Base-by-base conservation (phyloP, 2,888 invertebrate species). In the Fissipunctia ypsillon region DNA sequence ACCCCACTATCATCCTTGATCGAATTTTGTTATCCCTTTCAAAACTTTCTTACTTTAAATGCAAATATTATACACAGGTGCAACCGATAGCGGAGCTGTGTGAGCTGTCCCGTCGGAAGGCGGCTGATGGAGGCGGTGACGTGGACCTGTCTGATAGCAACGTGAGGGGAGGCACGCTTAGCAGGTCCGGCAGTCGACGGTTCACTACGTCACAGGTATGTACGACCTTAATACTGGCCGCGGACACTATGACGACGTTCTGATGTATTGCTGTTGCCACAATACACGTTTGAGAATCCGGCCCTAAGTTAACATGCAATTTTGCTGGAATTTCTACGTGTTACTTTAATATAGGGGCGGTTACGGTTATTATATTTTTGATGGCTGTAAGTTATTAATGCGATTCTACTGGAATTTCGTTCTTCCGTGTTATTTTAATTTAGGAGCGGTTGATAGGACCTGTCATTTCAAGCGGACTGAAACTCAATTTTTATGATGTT, bases 41-140 rank as follows among this genome's bases (percentile, higher is more conserved):
- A n/a, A 65, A 73, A 54, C 31, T 59, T 28, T 9, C 22, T n/a
- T 35, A 63, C 50, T 73, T 28, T 54, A 67, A 56, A 74, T 72
- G 63, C 45, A 67, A 69, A 76, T 83, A 10, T 48, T 71, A 25
- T 50, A 3, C 22, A n/a, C 94, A 98, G 98, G 99, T 99, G 81
- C 99, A 99, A 95, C 99, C 99, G 56, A 98, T 99, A 83, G 98
- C 99, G 0, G 99, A 99, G 95, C 95, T 99, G 88, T 98, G 98
- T 87, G 99, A 99, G 94, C 94, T 99, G 88, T 98, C 98, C 79
- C 97, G 98, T 85, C 97, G 99, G 69, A 98, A 97, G 76, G 96
- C 96, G 5, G 95, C 92, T 0, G 97, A 97, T 85, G 98, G 98
- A 88, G 98, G 98, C 1, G 95, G 91, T 3, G 96, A 96, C 86